These are phyloP conservation scores for Acanthosepion pharaonis DNA, from an alignment of 2,888 invertebrate species.

Conservation along the genomic window DNA sequence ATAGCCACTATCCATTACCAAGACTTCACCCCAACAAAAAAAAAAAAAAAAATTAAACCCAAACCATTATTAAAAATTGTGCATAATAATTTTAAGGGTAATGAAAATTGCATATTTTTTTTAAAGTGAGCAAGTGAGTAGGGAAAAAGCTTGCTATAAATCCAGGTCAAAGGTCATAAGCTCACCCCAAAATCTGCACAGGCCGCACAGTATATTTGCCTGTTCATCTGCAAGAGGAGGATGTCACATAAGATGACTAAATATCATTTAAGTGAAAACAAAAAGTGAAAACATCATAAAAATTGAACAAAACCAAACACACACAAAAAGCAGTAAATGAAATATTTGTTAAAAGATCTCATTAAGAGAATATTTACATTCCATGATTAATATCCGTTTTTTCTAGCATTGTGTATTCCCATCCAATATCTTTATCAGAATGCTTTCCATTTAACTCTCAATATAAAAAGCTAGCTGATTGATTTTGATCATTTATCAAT, in stretches of 20 bases:
- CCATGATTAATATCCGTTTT: too few relatives aligned
- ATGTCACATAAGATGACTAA: not conserved
- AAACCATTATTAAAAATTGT: not conserved
- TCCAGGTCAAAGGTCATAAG: not conserved
- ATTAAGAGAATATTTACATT: too few relatives aligned
- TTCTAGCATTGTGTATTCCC: too few relatives aligned
- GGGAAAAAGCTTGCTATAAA: not conserved
- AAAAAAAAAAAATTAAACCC: not conserved
- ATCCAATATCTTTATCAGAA: too few relatives aligned
- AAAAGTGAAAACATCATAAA: not conserved
- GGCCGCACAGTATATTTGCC: not conserved
- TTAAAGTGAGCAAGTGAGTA: not conserved
- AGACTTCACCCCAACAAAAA: not conserved
- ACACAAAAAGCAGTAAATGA: too few relatives aligned
- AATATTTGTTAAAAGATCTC: too few relatives aligned
- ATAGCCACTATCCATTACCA: too few relatives aligned
- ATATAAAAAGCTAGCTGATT: too few relatives aligned
- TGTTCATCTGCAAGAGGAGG: conserved; percentile 33
- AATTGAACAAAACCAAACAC: too few relatives aligned
- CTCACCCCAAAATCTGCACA: conserved; percentile 1
- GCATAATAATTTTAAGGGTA: not conserved
- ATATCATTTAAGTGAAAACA: not conserved
- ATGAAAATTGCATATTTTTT: not conserved
- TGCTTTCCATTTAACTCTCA: too few relatives aligned
- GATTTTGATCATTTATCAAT: too few relatives aligned